phyloP scores from a whole-genome alignment of 2,888 invertebrate genomes.

The Lepidonotus clava region DNA sequence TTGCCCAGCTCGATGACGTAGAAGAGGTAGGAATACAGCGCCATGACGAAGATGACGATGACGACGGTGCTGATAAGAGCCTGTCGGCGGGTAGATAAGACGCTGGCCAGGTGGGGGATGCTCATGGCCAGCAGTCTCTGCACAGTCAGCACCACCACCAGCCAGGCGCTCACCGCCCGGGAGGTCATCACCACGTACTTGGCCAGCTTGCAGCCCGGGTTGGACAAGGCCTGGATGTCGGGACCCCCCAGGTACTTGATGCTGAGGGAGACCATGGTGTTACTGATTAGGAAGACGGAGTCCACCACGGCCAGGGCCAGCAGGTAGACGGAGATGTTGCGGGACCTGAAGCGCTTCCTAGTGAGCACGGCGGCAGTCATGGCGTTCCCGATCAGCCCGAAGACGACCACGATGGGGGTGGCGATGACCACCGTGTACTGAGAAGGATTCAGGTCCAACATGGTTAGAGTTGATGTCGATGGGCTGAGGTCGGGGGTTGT shows the following conservation, averaged over 20 bases:
- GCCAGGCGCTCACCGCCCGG: slow-evolving; percentile 30
- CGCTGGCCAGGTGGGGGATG: slow-evolving; percentile 38
- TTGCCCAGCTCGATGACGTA: not conserved
- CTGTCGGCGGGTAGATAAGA: slow-evolving; percentile 3
- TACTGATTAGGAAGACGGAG: slow-evolving; percentile 66
- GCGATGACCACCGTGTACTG: slow-evolving; percentile 48
- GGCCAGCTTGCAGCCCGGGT: not conserved
- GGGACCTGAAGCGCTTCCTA: slow-evolving; percentile 66
- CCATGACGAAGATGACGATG: not conserved
- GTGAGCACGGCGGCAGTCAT: slow-evolving; percentile 67
- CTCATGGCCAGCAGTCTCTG: slow-evolving; percentile 44
- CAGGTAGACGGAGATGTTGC: slow-evolving; percentile 68
- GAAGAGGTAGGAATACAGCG: slow-evolving; percentile 32
- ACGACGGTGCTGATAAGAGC: slow-evolving; percentile 28
- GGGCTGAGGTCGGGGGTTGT: too few species aligned
- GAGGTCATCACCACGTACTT: slow-evolving; percentile 33
- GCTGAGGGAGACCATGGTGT: slow-evolving; percentile 31
- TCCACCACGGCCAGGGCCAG: slow-evolving; percentile 68
- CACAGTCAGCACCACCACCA: slow-evolving; percentile 43
- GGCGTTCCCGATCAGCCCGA: slow-evolving; percentile 68
- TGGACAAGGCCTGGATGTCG: not conserved
- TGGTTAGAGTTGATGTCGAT: not conserved
- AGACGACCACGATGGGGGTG: slow-evolving; percentile 61
- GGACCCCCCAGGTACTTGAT: slow-evolving; percentile 28
- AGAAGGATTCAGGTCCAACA: not conserved